phyloP scores from a whole-genome alignment of 2,888 invertebrate genomes.

The Xestia xanthographa region DNA sequence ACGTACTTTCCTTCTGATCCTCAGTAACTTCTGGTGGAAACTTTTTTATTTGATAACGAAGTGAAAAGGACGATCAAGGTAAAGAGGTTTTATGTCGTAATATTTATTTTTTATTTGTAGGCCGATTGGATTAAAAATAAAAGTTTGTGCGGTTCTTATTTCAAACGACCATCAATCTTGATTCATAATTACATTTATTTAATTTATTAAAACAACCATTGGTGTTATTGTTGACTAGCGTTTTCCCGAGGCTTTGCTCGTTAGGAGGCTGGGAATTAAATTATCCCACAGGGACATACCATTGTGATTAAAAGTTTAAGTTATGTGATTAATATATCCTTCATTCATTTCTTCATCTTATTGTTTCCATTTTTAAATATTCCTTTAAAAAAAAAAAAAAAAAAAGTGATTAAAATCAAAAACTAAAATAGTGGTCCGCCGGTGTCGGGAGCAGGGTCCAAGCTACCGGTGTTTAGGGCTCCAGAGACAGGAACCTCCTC shows the following conservation, averaged over 20 bases:
- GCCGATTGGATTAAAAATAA: not conserved
- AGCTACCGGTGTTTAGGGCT: no score
- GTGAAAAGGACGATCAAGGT: not conserved
- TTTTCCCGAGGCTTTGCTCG: not conserved
- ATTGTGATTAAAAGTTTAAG: no score
- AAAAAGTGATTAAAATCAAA: no score
- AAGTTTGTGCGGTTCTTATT: not conserved
- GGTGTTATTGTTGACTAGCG: not conserved
- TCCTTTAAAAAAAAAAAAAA: no score
- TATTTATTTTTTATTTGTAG: not conserved
- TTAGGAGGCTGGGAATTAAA: no score
- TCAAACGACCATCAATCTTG: not conserved
- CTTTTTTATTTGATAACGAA: slow-evolving; percentile 30
- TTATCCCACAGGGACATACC: no score
- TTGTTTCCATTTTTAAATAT: no score
- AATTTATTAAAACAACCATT: not conserved
- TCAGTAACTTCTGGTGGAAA: slow-evolving; percentile 6
- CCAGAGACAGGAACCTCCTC: no score
- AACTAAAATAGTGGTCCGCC: no score
- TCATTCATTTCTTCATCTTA: no score
- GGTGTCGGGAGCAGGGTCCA: no score
- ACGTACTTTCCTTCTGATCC: slow-evolving; percentile 26
- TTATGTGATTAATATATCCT: no score
- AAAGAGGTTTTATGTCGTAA: not conserved
- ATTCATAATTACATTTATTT: not conserved